These are phyloP conservation scores for Vireo altiloquus DNA, from an alignment of 2,113 vertebrate genomes.

Conservation along the genomic window DNA sequence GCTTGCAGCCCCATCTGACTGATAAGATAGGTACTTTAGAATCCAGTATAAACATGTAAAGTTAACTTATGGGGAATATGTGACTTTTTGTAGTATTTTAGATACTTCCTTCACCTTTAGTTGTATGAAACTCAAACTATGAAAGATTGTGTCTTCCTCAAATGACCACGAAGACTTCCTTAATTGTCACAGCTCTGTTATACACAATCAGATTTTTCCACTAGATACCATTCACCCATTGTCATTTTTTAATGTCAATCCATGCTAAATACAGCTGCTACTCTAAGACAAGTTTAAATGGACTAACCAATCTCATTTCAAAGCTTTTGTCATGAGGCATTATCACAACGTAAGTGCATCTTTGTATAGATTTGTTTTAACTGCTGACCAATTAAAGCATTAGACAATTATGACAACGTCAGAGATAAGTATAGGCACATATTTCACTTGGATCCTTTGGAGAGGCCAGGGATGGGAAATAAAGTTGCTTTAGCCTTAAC, in stretches of 20 bases:
- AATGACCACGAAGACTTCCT: neutral
- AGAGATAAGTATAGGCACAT: neutral
- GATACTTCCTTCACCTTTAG: neutral
- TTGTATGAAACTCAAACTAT: neutral
- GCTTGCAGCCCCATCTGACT: neutral
- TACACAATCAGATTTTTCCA: neutral
- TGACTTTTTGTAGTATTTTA: neutral
- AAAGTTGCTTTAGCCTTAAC: neutral
- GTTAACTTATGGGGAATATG: neutral
- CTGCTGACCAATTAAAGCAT: neutral
- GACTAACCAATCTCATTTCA: neutral
- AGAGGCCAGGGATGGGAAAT: neutral
- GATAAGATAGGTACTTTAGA: neutral
- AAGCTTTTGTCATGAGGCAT: neutral
- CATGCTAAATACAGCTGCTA: neutral
- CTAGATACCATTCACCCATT: neutral
- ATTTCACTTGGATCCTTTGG: neutral
- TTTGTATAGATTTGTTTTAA: neutral
- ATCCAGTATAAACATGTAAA: neutral
- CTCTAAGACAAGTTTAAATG: neutral
- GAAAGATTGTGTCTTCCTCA: neutral
- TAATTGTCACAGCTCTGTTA: neutral
- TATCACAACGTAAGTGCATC: accelerated
- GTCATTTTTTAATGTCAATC: neutral
- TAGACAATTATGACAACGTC: neutral